A percentile compares a stretch with the other conserved stretches of the same genome.
These are phyloP conservation scores for Cheirogaleus medius DNA, from an alignment of 2,113 vertebrate species.

Conservation along the genomic window DNA sequence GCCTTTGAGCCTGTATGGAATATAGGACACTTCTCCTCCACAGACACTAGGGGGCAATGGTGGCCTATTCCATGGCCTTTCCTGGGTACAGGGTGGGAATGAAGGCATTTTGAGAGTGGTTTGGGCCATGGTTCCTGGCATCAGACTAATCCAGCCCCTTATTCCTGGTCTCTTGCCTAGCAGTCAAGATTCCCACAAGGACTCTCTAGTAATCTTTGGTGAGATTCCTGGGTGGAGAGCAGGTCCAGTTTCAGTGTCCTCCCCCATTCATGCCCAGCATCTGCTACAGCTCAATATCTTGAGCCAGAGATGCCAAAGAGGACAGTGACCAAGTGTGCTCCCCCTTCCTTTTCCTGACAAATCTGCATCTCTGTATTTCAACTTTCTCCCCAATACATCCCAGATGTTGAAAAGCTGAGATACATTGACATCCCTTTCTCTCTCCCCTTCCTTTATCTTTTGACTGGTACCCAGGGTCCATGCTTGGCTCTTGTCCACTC, in stretches of 20 bases:
- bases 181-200: neutral
- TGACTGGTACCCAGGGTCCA: neutral
- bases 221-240: neutral
- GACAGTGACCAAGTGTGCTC: neutral
- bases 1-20: neutral
- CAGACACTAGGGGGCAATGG: conserved; percentile 5
- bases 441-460: neutral
- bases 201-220: neutral
- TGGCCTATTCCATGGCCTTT: neutral
- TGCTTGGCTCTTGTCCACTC: neutral
- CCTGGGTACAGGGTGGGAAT: neutral
- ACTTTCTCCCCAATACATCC: neutral
- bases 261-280: neutral
- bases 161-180: neutral
- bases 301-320: neutral
- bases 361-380: neutral
- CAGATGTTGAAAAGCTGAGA: neutral
- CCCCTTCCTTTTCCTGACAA: neutral
- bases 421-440: neutral
- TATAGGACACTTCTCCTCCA: neutral
- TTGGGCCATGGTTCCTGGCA: neutral
- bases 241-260: neutral
- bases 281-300: neutral
- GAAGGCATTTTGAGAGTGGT: neutral
- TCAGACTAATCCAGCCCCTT: neutral